These are phyloP conservation scores for Lepidochrysops patricia DNA, from an alignment of 2,888 invertebrate species.

Conservation along the genomic window DNA sequence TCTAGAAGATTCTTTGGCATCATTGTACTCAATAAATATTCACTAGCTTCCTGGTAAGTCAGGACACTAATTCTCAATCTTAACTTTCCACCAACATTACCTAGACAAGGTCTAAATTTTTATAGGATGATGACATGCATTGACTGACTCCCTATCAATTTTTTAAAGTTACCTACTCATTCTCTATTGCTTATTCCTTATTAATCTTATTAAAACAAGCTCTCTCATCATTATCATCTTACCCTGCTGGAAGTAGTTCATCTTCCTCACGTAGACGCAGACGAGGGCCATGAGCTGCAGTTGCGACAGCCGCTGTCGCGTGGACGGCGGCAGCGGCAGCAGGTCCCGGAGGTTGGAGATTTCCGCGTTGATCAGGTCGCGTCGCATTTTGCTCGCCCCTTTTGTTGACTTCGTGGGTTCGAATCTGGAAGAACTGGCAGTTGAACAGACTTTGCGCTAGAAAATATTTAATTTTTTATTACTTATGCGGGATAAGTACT, in stretches of 20 bases:
- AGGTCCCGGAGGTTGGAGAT: constrained; percentile 97
- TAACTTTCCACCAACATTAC: no score
- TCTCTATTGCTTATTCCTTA: background rate
- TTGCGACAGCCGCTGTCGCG: constrained; percentile 96
- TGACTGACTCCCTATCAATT: no score
- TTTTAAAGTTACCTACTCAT: no score
- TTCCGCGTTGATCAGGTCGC: constrained; percentile 98
- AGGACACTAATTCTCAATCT: no score
- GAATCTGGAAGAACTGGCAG: constrained; percentile 73
- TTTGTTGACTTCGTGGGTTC: constrained; percentile 98
- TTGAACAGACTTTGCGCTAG: no score
- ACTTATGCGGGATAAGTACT: no score
- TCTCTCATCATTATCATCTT: constrained; percentile 22
- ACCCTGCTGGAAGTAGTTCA: constrained; percentile 99
- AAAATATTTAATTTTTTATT: no score
- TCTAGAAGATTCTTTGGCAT: no score
- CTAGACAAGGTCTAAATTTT: no score
- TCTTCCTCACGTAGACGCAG: constrained; percentile 98
- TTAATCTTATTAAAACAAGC: background rate
- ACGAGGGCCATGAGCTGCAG: constrained; percentile 98
- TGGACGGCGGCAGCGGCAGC: constrained; percentile 95
- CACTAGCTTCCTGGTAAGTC: no score
- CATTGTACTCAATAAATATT: no score
- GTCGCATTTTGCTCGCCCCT: constrained; percentile 97
- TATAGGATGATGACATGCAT: background rate